Evolutionary conservation across 1,140 invertebrate species (phyloP).

Genomic region (Dendrolimus kikuchii): DNA sequence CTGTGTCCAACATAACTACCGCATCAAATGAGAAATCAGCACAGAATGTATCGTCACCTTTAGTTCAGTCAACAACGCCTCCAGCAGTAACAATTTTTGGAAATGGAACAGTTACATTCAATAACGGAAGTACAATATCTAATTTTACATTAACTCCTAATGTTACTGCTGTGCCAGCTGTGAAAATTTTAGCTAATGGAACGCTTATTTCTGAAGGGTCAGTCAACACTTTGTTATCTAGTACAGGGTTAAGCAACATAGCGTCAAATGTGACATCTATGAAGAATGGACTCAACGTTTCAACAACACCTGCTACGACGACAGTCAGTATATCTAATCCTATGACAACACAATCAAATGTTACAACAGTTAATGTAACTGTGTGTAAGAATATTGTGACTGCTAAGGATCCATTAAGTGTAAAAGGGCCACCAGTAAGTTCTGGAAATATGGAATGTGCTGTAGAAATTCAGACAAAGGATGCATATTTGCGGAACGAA

Average conservation of each 20-base stretch:
- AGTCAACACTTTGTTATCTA: too few species aligned
- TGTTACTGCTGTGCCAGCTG: too few species aligned
- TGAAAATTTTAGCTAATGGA: too few species aligned
- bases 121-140: too few species aligned
- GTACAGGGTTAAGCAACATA: too few species aligned
- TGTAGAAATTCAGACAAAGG: conserved; percentile 44
- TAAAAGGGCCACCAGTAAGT: conserved; percentile 38
- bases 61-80: conserved; percentile 3
- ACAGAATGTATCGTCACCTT: too few species aligned
- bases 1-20: not conserved
- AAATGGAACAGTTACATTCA: too few species aligned
- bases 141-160: too few species aligned
- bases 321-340: not conserved
- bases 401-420: conserved; percentile 32
- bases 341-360: not conserved
- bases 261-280: too few species aligned
- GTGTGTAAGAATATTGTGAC: conserved; percentile 16
- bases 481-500: conserved; percentile 25
- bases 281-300: not conserved
- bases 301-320: not conserved
- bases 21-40: too few species aligned
- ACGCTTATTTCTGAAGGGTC: too few species aligned
- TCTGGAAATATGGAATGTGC: conserved; percentile 38
- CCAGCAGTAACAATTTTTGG: not conserved
- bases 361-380: conserved; percentile 15